These are phyloP conservation scores for Urocolius indicus DNA, from an alignment of 2,113 vertebrate genomes.

Conservation along the genomic window DNA sequence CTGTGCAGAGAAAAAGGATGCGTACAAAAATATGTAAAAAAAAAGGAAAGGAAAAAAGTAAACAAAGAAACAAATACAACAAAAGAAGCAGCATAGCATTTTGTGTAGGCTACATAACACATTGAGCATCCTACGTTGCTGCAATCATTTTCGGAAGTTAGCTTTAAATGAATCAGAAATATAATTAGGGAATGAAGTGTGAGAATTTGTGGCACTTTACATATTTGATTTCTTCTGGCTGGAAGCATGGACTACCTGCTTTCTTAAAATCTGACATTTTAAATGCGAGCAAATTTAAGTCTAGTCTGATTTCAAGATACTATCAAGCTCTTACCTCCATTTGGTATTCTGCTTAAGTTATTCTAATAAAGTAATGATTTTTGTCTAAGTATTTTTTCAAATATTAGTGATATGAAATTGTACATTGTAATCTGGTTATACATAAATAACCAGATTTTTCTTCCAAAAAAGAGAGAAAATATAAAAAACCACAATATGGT, in stretches of 20 bases:
- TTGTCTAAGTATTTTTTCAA: not conserved
- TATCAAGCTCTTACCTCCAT: not conserved
- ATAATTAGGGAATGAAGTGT: not conserved
- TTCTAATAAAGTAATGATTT: not conserved
- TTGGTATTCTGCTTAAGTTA: not conserved
- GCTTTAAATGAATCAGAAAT: not conserved
- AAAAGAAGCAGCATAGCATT: not conserved
- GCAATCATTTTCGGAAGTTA: not conserved
- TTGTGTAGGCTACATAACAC: not conserved
- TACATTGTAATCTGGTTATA: not conserved
- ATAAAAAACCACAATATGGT: not conserved
- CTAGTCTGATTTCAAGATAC: not conserved
- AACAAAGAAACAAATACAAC: not conserved
- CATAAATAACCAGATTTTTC: not conserved
- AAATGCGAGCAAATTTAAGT: not conserved
- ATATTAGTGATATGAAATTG: not conserved
- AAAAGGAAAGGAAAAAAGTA: not conserved
- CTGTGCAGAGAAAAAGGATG: not conserved
- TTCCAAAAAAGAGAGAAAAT: not conserved
- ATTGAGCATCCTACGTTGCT: not conserved
- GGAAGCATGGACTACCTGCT: not conserved
- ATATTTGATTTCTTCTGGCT: not conserved
- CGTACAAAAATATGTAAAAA: not conserved
- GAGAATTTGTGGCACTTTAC: not conserved
- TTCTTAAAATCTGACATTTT: not conserved